phyloP scores from a whole-genome alignment of 2,797 vertebrate species.

The Mus minutoides region DNA sequence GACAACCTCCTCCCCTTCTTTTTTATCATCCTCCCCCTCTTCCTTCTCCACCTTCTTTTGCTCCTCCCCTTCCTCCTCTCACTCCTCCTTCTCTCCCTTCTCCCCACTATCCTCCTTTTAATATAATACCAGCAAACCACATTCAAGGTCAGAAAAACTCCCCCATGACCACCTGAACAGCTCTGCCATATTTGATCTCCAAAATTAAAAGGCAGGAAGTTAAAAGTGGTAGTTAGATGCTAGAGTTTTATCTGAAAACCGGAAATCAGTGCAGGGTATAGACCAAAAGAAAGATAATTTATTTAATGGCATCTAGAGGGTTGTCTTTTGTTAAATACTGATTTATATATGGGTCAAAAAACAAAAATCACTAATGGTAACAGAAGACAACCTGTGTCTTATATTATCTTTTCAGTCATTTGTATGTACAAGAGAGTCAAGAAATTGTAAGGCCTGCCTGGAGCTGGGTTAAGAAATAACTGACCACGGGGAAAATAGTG shows the following conservation, averaged over 20 bases:
- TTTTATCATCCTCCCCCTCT: not conserved
- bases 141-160: slow-evolving; percentile 74
- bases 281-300: slow-evolving; percentile 64
- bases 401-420: not conserved
- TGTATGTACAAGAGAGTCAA: not conserved
- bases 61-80: not conserved
- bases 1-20: not conserved
- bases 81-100: too few relatives aligned
- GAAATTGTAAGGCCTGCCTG: not conserved
- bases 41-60: not conserved
- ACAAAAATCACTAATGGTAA: not conserved
- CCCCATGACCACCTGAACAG: slow-evolving; percentile 61
- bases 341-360: slow-evolving; percentile 13
- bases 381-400: not conserved
- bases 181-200: slow-evolving; percentile 38
- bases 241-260: slow-evolving; percentile 64
- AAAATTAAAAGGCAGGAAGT: slow-evolving; percentile 78
- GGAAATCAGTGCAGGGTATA: slow-evolving; percentile 49
- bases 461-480: not conserved
- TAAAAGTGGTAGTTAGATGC: slow-evolving; percentile 73
- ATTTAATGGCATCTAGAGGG: slow-evolving; percentile 46
- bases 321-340: slow-evolving; percentile 43
- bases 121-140: slow-evolving; percentile 69
- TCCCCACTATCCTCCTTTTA: not conserved
- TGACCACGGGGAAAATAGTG: slow-evolving; percentile 20